Base-by-base conservation (phyloP, 2,797 vertebrate genomes). In the Phylloscopus collybita region DNA sequence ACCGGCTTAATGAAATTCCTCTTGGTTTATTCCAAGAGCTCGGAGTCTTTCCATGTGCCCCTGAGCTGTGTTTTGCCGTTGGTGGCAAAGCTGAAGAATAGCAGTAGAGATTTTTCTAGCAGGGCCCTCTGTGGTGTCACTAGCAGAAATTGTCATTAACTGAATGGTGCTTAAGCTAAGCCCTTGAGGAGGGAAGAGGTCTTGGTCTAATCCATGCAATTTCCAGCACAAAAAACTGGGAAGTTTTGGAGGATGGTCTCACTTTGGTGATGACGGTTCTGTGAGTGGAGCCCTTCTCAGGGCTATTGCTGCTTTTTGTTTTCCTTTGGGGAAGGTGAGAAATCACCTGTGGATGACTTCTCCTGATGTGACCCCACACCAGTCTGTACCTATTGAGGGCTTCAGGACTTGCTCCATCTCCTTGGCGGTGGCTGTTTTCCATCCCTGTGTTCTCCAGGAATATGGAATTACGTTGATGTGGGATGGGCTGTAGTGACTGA, bases 341-440 rank as follows among this genome's bases (percentile, higher is more conserved):
- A 91, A 34, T 69, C 38, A 8, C 42, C 64, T 42, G 54, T 45
- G 34, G 14, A 1, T 40, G 51, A 65, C 13, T 59, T 40, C 14
- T 50, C 18, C 59, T 16, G 3, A 2, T 7, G 34, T 0, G 0
- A 56, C 17, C 64, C 10, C 23, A 7, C 22, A 2, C 0, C 1
- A 47, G 11, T 49, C 36, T 45, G 32, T 36, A 17, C 16, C 40
- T 8, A 0, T 5, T 8, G 5, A 42, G 19, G 49, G 32, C 45
- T 87, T 56, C 11, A 25, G 9, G 32, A 23, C 27, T 56, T 5
- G 0, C 22, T 76, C 40, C 2, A 2, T 5, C 49, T 64, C 36
- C 71, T 57, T 6, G 1, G 15, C 0, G 0, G 16, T 26, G 38
- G 56, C 80, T 4, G 2, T 17, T 81, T 10, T 21, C 29, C 51